These are phyloP conservation scores for Notodonta dromedarius DNA, from an alignment of 2,888 invertebrate genomes.

Conservation along the genomic window DNA sequence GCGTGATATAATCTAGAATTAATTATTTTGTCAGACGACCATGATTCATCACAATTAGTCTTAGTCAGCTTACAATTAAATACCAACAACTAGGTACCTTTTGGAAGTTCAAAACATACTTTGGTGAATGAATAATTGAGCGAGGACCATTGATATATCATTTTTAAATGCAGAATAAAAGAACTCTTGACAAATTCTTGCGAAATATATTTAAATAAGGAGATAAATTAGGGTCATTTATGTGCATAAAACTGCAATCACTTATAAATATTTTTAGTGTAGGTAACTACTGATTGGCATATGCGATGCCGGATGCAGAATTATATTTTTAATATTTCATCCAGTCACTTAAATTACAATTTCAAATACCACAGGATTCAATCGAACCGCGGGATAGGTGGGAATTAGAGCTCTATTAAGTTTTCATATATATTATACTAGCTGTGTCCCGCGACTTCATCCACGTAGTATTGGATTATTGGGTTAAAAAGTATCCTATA, in stretches of 20 bases:
- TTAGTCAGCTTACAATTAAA: not conserved
- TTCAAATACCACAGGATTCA: too few species aligned
- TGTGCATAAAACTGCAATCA: not conserved
- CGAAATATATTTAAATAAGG: not conserved
- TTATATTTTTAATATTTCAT: too few species aligned
- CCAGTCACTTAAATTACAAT: too few species aligned
- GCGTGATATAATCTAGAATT: not conserved
- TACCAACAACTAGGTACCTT: not conserved
- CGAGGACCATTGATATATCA: not conserved
- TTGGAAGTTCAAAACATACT: not conserved
- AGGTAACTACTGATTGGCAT: not conserved
- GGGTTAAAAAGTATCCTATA: too few species aligned
- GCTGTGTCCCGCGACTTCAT: too few species aligned
- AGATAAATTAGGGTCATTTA: not conserved
- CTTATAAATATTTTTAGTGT: not conserved
- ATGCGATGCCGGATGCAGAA: not conserved
- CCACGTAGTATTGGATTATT: too few species aligned
- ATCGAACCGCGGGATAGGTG: too few species aligned
- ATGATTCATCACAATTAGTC: not conserved
- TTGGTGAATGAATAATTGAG: not conserved
- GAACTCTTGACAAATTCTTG: not conserved
- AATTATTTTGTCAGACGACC: not conserved
- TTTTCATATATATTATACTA: too few species aligned
- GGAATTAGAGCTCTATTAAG: too few species aligned
- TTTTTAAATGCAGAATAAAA: conserved; percentile 1